Conservation (phyloP, 2,113 vertebrate genomes). For the Saguinus imperator region DNA sequence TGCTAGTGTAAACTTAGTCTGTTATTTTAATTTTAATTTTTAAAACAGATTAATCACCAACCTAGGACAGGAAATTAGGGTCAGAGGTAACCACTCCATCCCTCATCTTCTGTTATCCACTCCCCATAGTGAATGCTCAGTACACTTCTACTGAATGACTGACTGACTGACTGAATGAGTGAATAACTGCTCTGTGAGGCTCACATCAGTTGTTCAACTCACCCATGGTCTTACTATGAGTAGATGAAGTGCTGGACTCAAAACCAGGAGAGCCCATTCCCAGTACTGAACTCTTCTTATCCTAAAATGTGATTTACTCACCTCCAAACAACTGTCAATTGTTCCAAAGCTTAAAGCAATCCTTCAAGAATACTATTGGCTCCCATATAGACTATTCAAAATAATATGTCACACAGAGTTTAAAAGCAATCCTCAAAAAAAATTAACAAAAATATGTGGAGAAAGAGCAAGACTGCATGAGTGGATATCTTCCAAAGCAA, state of each 20-base stretch:
- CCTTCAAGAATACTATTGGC: neutral
- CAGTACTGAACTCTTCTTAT: neutral
- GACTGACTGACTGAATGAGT: neutral
- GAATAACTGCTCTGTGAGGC: neutral
- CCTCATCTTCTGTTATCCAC: neutral
- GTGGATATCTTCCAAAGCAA: neutral
- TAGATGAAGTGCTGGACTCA: neutral
- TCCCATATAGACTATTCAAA: neutral
- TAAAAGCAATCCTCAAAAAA: neutral
- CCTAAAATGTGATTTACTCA: neutral
- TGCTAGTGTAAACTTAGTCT: neutral
- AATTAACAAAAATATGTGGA: neutral
- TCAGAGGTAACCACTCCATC: neutral
- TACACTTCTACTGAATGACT: neutral
- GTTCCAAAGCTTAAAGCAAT: neutral
- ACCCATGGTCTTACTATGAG: fast-evolving
- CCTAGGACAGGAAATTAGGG: neutral
- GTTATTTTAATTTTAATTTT: neutral
- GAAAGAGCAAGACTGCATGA: neutral
- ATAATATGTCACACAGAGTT: neutral
- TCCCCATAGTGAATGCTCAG: neutral
- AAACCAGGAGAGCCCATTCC: neutral
- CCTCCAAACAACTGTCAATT: neutral
- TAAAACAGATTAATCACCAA: neutral
- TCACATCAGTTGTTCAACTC: neutral